These are phyloP conservation scores for Nasalis larvatus DNA, from an alignment of 2,113 vertebrate genomes.

Conservation along the genomic window DNA sequence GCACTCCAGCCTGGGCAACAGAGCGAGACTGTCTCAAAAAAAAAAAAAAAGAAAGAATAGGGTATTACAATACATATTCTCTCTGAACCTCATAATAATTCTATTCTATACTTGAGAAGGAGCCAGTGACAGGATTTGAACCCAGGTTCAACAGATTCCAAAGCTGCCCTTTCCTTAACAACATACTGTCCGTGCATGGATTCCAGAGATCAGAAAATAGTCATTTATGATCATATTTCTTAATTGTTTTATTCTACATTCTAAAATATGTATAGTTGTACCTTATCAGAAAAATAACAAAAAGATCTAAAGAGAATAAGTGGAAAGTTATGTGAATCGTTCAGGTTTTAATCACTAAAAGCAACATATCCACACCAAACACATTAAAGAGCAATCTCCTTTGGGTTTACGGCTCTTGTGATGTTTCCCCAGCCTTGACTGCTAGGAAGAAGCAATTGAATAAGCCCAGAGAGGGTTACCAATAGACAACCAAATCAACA, in stretches of 20 bases:
- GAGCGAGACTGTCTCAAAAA: too few species aligned
- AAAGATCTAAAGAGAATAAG: neutral
- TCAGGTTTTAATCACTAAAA: slow-evolving; percentile 36
- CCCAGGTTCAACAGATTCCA: neutral
- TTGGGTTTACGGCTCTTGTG: neutral
- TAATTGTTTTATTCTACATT: neutral
- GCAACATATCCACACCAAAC: neutral
- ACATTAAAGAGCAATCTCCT: neutral
- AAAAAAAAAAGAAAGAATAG: neutral
- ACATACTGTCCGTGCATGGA: neutral
- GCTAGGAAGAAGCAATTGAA: neutral
- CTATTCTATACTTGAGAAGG: neutral
- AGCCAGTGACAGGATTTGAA: neutral
- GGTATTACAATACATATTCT: neutral
- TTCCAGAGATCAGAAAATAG: neutral
- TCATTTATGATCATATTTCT: neutral
- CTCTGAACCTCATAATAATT: neutral
- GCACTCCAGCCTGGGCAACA: too few species aligned
- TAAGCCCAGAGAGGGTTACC: neutral
- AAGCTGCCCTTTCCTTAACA: neutral
- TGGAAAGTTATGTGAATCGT: neutral
- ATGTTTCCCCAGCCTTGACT: neutral
- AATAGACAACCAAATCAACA: neutral
- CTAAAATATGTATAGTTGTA: neutral
- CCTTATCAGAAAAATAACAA: neutral